Base-by-base conservation (phyloP, 2,888 invertebrate genomes). In the Trichogramma evanescens region DNA sequence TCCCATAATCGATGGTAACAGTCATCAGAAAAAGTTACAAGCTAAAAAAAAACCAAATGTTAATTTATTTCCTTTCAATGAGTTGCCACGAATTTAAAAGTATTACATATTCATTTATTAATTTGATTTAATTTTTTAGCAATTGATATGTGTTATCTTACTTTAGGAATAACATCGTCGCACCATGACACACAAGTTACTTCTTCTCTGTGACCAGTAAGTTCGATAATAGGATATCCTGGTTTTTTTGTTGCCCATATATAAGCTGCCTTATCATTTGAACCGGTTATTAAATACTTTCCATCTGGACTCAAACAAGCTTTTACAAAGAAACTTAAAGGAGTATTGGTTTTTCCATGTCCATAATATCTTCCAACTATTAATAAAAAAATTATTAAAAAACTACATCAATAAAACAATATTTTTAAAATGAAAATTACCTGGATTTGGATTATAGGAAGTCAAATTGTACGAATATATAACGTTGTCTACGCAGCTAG, bases 181-280 rank as follows among this genome's bases (percentile, higher is more conserved):
- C 87, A 85, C 93, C 93, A 94, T 1, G 89, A 88, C 1, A 93
- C 91, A 72, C 90, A 89, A 0, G 93, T 92, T 0, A 95, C 94
- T 80, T 95, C 95, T 6, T 89, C 89, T 50, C 83, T 80, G 73
- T 95, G 94, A 0, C 93, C 93, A 1, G 81, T 79, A 4, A 95
- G 80, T 55, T 83, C 82, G 26, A 88, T 84, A 7, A 92, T 75
- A 0, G 93, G 91, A 61, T 81, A 77, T 43, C 80, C 77, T 0
- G 88, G 80, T 65, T 79, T 77, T 9, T 82, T 81, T 1, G 87
- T 83, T 74, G 86, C 87, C 94, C 95, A 95, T 57, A 95, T 86
- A 72, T 93, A 94, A 0, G 93, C 94, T 68, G 85, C 82, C 67
- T 89, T 87, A 78, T 93, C 92, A 70, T 89, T 89, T 68, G 93